Evolutionary conservation across 2,888 invertebrate genomes (phyloP).

Genomic region (Standfussiana lucernea): DNA sequence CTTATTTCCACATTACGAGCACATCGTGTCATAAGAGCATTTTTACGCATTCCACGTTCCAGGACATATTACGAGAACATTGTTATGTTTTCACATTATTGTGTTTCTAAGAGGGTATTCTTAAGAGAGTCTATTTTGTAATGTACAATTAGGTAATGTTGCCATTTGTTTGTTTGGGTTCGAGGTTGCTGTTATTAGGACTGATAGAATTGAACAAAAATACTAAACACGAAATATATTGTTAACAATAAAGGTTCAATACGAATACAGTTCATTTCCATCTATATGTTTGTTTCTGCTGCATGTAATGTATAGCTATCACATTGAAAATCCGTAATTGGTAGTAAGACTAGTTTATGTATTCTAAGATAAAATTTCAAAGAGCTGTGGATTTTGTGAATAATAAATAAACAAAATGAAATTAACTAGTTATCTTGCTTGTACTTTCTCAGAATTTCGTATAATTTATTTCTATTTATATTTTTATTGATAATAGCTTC

Average conservation of each 20-base stretch:
- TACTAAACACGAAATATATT: too few relatives aligned
- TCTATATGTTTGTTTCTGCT: too few relatives aligned
- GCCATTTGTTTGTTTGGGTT: slow-evolving; percentile 22
- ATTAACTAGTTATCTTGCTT: background rate
- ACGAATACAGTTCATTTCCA: too few relatives aligned
- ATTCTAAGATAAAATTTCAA: too few relatives aligned
- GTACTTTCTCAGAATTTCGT: background rate
- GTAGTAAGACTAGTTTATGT: too few relatives aligned
- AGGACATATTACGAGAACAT: slow-evolving; percentile 56
- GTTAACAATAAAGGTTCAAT: background rate
- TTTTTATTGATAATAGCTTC: background rate
- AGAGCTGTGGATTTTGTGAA: too few relatives aligned
- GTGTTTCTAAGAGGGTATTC: slow-evolving; percentile 38
- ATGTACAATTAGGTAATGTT: slow-evolving; percentile 28
- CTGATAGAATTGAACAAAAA: background rate
- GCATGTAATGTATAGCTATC: too few relatives aligned
- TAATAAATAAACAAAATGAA: too few relatives aligned
- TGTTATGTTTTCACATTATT: slow-evolving; percentile 60
- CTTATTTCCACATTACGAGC: slow-evolving; percentile 32
- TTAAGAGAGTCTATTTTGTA: slow-evolving; percentile 29
- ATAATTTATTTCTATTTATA: too few relatives aligned
- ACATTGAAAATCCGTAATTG: too few relatives aligned
- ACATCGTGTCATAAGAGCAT: slow-evolving; percentile 32
- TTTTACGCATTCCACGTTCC: slow-evolving; percentile 60
- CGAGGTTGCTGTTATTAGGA: background rate